phyloP scores from a whole-genome alignment of 1,140 invertebrate species.

The Ylistrum balloti region DNA sequence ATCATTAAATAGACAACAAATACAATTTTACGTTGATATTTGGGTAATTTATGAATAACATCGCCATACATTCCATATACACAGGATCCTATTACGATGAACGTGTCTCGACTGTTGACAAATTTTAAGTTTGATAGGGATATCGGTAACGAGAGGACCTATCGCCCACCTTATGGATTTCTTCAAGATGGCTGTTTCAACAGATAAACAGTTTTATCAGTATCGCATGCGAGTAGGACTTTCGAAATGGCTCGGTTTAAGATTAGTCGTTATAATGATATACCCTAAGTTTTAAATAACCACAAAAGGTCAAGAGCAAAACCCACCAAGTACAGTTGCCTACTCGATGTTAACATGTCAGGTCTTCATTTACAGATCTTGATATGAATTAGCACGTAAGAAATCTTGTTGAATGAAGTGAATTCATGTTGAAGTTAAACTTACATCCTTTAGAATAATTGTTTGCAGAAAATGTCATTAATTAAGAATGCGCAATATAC shows the following conservation, averaged over 20 bases:
- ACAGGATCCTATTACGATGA: background rate
- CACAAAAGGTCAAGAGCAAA: too few species aligned
- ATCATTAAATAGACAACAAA: background rate
- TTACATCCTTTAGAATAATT: too few species aligned
- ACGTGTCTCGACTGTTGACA: conserved; percentile 7
- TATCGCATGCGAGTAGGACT: background rate
- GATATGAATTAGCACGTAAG: too few species aligned
- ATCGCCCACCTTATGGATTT: background rate
- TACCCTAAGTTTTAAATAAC: too few species aligned
- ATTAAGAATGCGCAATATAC: too few species aligned
- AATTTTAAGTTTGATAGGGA: background rate
- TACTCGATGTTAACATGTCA: too few species aligned
- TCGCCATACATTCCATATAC: background rate
- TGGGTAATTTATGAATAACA: background rate
- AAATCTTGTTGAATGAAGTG: too few species aligned
- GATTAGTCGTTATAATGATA: too few species aligned
- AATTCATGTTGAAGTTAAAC: too few species aligned
- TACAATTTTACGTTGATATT: background rate
- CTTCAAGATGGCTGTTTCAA: background rate
- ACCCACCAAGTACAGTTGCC: too few species aligned
- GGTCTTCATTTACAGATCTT: too few species aligned
- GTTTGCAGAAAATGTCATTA: too few species aligned
- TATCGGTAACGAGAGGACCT: background rate
- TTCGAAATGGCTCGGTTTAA: background rate
- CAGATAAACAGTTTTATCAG: background rate